Evolutionary conservation across 2,113 vertebrate genomes (phyloP), one percentile per base, ranked within the genome.

Genomic region (Podarcis muralis): DNA sequence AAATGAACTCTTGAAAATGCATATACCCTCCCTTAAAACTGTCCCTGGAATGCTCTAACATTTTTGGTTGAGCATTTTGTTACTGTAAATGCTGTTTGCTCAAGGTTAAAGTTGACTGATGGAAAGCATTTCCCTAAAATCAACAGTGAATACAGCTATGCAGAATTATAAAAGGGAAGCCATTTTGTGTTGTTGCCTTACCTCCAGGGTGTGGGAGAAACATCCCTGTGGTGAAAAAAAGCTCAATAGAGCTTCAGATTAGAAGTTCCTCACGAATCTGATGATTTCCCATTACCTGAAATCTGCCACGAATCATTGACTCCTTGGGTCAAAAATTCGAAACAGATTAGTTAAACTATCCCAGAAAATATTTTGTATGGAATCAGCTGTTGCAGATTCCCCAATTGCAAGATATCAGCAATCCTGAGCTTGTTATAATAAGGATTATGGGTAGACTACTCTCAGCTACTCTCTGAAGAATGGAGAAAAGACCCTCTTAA

Each of bases 251-350:
- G 81, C 81, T 84, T 84, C 81, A 78, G 81, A 74, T 62, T 81
- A 74, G 68, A 82, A 59, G 86, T 81, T 62, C 53, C 86, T 82
- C 86, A 40, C 30, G 53, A 87, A 87, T 82, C 71, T 82, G 84
- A 78, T 74, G 53, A 87, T 81, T 87, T 87, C 53, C 69, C 71
- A 82, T 81, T 35, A 57, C 86, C 69, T 35, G 53, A 82, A 74
- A 74, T 87, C 79, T 72, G 35, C 69, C 53, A 87, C 82, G 69
- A 88, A 88, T 78, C 72, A 88, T 48, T 83, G 87, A 83, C 81
- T 83, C 57, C 71, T 88, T 83, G 87, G 37, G 59, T 83, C 80
- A 83, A 88, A 88, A 76, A 88, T 76, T 76, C 71, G 8, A 68
- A 76, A 88, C 69, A 83, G 80, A 83, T 83, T 35, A 88, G 22